A percentile compares a stretch with the other conserved stretches of the same genome.
Conservation (phyloP, 23 tunicate species). For the Trididemnum nubilum region DNA sequence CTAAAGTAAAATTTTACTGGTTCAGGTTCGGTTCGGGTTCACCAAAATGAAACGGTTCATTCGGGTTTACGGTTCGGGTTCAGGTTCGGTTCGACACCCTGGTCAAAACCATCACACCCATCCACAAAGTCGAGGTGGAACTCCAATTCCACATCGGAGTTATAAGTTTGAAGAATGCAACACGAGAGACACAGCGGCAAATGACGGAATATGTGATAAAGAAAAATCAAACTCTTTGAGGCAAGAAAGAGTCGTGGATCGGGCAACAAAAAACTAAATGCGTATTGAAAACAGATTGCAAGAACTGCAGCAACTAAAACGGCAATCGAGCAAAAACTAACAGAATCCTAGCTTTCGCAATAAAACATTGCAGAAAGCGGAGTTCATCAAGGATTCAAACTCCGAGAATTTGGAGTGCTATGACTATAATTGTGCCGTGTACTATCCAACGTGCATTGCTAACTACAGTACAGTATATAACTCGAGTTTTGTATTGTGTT, state of each 20-base stretch:
- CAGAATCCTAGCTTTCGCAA: background rate
- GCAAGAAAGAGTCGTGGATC: background rate
- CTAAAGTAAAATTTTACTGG: no score
- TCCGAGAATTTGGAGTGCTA: no score
- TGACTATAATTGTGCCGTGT: no score
- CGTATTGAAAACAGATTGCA: conserved; percentile 52
- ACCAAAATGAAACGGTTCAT: no score
- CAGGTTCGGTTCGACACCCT: no score
- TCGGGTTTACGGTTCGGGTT: no score
- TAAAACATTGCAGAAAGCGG: background rate
- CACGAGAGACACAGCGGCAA: background rate
- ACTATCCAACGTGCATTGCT: no score
- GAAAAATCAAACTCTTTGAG: background rate
- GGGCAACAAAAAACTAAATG: conserved; percentile 24
- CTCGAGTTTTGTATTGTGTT: no score
- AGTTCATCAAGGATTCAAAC: background rate
- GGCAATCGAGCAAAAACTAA: background rate
- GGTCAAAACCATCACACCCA: background rate
- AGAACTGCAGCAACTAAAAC: conserved; percentile 28
- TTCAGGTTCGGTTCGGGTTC: no score
- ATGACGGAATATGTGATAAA: background rate
- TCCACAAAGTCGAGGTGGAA: background rate
- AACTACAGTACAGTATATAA: no score
- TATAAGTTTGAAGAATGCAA: conserved; percentile 39
- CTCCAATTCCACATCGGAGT: conserved; percentile 35